Percentiles rank a stretch among this genome's conserved stretches.
phyloP scores from a whole-genome alignment of 1,140 invertebrate species.

The Drosophila lacertosa region DNA sequence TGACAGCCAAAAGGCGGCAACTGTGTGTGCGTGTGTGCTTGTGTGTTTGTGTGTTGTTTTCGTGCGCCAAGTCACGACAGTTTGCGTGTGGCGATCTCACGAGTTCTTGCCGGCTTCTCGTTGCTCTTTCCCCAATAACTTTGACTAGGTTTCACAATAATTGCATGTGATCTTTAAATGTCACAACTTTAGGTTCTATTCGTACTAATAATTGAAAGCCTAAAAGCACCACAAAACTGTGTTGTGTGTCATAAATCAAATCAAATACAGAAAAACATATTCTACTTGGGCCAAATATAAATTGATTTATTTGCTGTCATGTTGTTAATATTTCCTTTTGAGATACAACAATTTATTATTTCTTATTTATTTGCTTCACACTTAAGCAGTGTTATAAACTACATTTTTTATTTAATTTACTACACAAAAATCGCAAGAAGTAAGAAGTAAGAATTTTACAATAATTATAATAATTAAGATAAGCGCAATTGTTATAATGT shows the following conservation, averaged over 20 bases:
- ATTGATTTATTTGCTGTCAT: background rate
- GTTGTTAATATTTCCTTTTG: no score
- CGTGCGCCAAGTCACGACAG: slow-evolving; percentile 36
- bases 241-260: background rate
- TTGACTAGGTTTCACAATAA: background rate
- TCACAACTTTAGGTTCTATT: slow-evolving; percentile 2
- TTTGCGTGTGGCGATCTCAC: slow-evolving; percentile 32
- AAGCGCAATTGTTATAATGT: no score
- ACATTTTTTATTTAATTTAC: no score
- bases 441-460: no score
- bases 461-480: no score
- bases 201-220: slow-evolving; percentile 1
- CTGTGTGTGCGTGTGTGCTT: background rate
- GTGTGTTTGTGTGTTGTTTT: slow-evolving; percentile 17
- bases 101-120: slow-evolving; percentile 13
- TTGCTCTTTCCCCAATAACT: slow-evolving; percentile 14
- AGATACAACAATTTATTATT: no score
- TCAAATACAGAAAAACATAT: background rate
- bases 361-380: no score
- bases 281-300: background rate
- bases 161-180: slow-evolving; percentile 3
- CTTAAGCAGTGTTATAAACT: no score
- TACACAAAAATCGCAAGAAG: no score
- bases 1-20: slow-evolving; percentile 9
- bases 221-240: background rate